Evolutionary conservation across 2,797 vertebrate genomes (phyloP).

Genomic region (Lates japonicus): DNA sequence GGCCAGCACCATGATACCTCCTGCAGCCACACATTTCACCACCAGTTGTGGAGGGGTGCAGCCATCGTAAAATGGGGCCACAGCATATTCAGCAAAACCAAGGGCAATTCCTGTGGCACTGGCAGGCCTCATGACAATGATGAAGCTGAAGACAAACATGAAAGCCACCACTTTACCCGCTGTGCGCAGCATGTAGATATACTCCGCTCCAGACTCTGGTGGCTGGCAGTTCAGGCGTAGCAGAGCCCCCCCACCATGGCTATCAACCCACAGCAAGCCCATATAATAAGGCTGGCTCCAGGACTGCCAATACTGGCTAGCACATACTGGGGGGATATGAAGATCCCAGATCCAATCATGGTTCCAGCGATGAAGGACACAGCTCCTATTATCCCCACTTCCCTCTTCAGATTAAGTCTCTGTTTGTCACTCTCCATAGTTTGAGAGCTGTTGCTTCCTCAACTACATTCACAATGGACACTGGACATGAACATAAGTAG

Average conservation of each 20-base stretch:
- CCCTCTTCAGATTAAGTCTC: slow-evolving; percentile 83
- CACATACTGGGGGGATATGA: slow-evolving; percentile 90
- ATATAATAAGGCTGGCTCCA: slow-evolving; percentile 88
- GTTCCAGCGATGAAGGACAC: slow-evolving; percentile 90
- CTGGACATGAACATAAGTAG: not conserved
- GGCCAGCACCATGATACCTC: slow-evolving; percentile 83
- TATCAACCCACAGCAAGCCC: slow-evolving; percentile 87
- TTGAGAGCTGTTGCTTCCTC: not conserved
- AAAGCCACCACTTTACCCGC: slow-evolving; percentile 88
- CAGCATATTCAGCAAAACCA: slow-evolving; percentile 84
- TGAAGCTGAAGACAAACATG: slow-evolving; percentile 82
- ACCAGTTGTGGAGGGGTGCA: slow-evolving; percentile 80
- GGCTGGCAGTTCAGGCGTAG: slow-evolving; percentile 89
- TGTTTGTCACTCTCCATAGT: slow-evolving; percentile 32
- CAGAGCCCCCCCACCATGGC: slow-evolving; percentile 86
- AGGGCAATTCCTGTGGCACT: slow-evolving; percentile 86
- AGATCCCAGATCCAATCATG: slow-evolving; percentile 91
- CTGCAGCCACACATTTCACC: slow-evolving; percentile 82
- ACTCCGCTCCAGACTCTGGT: slow-evolving; percentile 90
- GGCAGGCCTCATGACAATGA: slow-evolving; percentile 87
- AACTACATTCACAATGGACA: fast-evolving
- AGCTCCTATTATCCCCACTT: slow-evolving; percentile 86
- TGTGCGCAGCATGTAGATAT: slow-evolving; percentile 88
- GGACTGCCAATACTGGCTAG: slow-evolving; percentile 88
- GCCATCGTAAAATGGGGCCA: slow-evolving; percentile 85